Evolutionary conservation across 2,888 invertebrate species (phyloP).

Genomic region (Marasmarcha lunaedactyla): DNA sequence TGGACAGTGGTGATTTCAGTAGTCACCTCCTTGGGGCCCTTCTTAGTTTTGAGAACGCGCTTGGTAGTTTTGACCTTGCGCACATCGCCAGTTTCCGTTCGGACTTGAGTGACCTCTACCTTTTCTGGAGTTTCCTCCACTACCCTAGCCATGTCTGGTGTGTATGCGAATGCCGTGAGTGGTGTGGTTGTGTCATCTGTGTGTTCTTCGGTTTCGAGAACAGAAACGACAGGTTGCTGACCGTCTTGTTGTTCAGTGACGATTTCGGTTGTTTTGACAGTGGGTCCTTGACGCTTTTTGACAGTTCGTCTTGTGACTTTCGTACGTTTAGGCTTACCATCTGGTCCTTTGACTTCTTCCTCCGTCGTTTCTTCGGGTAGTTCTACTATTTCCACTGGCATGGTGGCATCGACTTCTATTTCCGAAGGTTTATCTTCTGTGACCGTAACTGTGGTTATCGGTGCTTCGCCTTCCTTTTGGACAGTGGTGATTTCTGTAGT

Average conservation of each 20-base stretch:
- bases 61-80: constrained; percentile 14
- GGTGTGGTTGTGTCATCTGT: constrained; percentile 16
- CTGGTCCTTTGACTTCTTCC: constrained; percentile 20
- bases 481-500: constrained; percentile 44
- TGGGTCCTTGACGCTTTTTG: constrained; percentile 29
- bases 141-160: constrained; percentile 13
- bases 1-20: constrained; percentile 21
- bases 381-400: constrained; percentile 16
- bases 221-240: constrained; percentile 23
- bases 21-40: constrained; percentile 15
- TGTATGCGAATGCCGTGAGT: too few species aligned
- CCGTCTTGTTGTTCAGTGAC: constrained; percentile 23
- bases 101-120: constrained; percentile 32
- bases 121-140: constrained; percentile 35
- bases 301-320: constrained; percentile 18
- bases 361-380: constrained; percentile 34
- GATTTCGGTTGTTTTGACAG: constrained; percentile 35
- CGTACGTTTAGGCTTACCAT: constrained; percentile 24
- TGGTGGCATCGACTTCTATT: constrained; percentile 25
- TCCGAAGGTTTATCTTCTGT: constrained; percentile 7
- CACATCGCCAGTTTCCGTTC: constrained; percentile 25
- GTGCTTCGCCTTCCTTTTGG: constrained; percentile 34
- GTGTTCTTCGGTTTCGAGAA: constrained; percentile 26
- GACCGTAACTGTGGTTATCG: constrained; percentile 18
- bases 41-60: constrained; percentile 12